Conservation (phyloP, 2,888 invertebrate species). For the Xestoiulus laeticollis region DNA sequence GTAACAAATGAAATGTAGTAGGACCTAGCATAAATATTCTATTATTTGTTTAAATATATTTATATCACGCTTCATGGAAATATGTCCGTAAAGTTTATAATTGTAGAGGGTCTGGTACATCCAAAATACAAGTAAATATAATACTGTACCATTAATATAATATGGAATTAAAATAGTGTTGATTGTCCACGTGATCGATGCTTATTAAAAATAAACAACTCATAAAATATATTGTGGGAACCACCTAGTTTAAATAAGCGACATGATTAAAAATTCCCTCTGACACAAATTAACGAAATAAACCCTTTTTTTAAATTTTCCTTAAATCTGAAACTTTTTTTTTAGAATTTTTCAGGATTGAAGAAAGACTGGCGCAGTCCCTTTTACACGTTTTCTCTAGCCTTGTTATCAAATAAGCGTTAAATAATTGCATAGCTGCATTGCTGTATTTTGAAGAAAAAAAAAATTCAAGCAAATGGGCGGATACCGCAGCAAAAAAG, state of each 20-base stretch:
- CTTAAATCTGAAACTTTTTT: background rate
- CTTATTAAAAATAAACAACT: background rate
- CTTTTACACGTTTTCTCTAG: slow-evolving; percentile 40
- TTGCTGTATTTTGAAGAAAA: background rate
- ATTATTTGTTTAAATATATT: too few relatives aligned
- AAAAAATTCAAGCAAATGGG: slow-evolving; percentile 45
- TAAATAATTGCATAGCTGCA: slow-evolving; percentile 36
- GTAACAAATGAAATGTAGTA: too few relatives aligned
- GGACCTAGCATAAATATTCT: too few relatives aligned
- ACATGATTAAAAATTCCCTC: background rate
- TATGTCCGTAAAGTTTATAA: too few relatives aligned
- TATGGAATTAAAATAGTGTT: background rate
- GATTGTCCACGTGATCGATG: background rate
- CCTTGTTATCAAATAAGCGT: slow-evolving; percentile 48
- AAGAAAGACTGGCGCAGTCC: slow-evolving; percentile 1
- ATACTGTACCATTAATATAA: too few relatives aligned
- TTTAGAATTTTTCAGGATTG: background rate
- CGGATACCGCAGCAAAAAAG: slow-evolving; percentile 43
- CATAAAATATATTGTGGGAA: background rate
- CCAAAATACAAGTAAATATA: too few relatives aligned
- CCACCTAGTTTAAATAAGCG: background rate
- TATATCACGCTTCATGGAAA: too few relatives aligned
- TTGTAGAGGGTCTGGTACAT: too few relatives aligned
- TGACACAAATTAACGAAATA: background rate
- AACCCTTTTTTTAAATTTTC: background rate